phyloP scores from a whole-genome alignment of 2,888 invertebrate species.

The Caenorhabditis sp. region DNA sequence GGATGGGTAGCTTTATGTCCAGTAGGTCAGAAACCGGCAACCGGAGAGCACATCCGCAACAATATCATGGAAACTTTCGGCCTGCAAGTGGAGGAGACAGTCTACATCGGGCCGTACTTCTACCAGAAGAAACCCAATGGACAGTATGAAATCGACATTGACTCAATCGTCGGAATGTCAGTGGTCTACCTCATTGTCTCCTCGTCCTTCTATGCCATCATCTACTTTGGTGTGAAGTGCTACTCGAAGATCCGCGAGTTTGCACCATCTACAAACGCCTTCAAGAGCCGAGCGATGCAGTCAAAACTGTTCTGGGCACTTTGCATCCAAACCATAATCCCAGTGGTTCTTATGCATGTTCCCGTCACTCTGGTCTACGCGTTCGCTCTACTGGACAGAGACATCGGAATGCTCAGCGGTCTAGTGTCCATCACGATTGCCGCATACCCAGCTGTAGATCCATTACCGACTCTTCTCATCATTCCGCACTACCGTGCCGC shows the following conservation, averaged over 20 bases:
- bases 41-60: slow-evolving; percentile 40
- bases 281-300: no score
- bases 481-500: slow-evolving; percentile 47
- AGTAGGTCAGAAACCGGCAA: slow-evolving; percentile 30
- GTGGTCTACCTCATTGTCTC: slow-evolving; percentile 29
- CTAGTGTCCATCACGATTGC: slow-evolving; percentile 49
- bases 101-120: slow-evolving; percentile 50
- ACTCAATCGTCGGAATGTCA: slow-evolving; percentile 43
- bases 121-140: slow-evolving; percentile 27
- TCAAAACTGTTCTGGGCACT: slow-evolving; percentile 47
- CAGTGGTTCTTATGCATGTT: slow-evolving; percentile 43
- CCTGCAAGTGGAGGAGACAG: slow-evolving; percentile 23
- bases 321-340: slow-evolving; percentile 40
- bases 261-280: slow-evolving; percentile 35
- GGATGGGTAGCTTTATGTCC: slow-evolving; percentile 36
- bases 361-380: slow-evolving; percentile 44
- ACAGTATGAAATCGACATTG: slow-evolving; percentile 16
- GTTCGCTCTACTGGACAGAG: slow-evolving; percentile 46
- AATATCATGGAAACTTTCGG: slow-evolving; percentile 41
- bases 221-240: slow-evolving; percentile 48
- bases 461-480: slow-evolving; percentile 45
- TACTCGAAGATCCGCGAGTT: slow-evolving; percentile 28
- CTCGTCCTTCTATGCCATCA: slow-evolving; percentile 42
- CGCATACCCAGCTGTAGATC: slow-evolving; percentile 46
- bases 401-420: slow-evolving; percentile 42